Evolutionary conservation across 2,113 vertebrate species (phyloP), one percentile per base, ranked within the genome.

Genomic region (Felis chaus): DNA sequence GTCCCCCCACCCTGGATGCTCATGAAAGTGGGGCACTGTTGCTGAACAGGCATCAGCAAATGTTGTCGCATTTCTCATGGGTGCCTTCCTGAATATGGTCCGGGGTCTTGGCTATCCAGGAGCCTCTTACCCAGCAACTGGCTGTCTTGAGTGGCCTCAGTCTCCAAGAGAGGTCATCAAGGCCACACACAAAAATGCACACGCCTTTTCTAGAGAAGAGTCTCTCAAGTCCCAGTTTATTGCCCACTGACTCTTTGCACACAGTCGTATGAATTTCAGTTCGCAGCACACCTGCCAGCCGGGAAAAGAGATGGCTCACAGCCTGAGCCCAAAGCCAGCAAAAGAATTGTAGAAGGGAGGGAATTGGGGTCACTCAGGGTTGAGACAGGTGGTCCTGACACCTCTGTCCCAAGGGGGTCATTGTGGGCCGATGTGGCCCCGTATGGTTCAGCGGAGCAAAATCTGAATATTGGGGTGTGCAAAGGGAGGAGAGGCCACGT

Each of bases 161-260:
- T 66, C 27, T 71, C 65, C 18, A 15, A 19, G 36, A 41, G 27
- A 63, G 48, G 25, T 53, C 65, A 13, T n/a, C 57, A 16, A 27
- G n/a, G 55, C 45, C 48, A 66, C n/a, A 9, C 36, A 41, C 63
- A 78, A 39, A 57, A 74, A 73, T 13, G n/a, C 66, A 5, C 0
- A 8, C 0, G 4, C n/a, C 23, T 36, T 79, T 61, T 31, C 81
- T 14, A 25, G 45, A 19, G 19, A 80, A 31, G n/a, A 25, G 19
- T 8, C 55, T 11, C 50, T 69, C 3, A 1, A 21, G 18, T 18
- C 39, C 81, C 53, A 2, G 0, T 45, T 27, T 6, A 8, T 0
- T 33, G 21, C 41, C 48, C 4, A 2, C 55, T 19, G 25, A 57
- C 69, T 69, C 76, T 81, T n/a, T 23, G 11, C 73, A 1, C 87